Percentiles rank a stretch among this genome's conserved stretches.
phyloP scores from a whole-genome alignment of 2,888 invertebrate genomes.

The Synergus gifuensis region DNA sequence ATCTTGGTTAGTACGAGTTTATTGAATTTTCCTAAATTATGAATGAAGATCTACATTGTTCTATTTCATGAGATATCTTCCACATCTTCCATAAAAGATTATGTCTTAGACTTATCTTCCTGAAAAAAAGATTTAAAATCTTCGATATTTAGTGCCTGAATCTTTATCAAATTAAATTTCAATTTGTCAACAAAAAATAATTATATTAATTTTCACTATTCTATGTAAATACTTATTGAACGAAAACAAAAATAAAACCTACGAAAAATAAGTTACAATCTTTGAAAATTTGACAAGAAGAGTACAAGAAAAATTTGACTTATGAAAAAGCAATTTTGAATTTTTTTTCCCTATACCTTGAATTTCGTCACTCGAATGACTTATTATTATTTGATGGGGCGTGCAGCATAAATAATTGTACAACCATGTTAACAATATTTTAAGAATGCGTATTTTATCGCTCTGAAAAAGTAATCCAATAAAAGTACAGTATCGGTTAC shows the following conservation, averaged over 20 bases:
- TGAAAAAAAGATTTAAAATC: conserved; percentile 5
- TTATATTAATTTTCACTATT: not conserved
- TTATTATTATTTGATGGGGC: conserved; percentile 6
- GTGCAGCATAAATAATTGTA: conserved; percentile 19
- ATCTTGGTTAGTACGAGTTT: conserved; percentile 13
- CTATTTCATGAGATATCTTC: not conserved
- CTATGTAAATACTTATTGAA: not conserved
- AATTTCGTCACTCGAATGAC: not conserved
- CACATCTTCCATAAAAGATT: not conserved
- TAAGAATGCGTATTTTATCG: conserved; percentile 34
- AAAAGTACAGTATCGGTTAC: conserved; percentile 37
- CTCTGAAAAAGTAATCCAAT: conserved; percentile 29
- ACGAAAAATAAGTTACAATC: not conserved
- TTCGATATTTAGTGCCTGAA: not conserved
- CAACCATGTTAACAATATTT: conserved; percentile 38
- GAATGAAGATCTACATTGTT: conserved; percentile 7
- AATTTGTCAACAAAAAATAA: not conserved
- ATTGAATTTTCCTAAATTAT: conserved; percentile 7
- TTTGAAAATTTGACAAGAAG: not conserved
- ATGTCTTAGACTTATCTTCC: not conserved
- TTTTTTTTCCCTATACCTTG: not conserved
- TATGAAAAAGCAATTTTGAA: not conserved
- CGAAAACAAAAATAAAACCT: not conserved
- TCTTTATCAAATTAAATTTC: not conserved
- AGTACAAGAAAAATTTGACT: not conserved